phyloP scores from a whole-genome alignment of 2,113 vertebrate genomes.

The Ciconia maguari region DNA sequence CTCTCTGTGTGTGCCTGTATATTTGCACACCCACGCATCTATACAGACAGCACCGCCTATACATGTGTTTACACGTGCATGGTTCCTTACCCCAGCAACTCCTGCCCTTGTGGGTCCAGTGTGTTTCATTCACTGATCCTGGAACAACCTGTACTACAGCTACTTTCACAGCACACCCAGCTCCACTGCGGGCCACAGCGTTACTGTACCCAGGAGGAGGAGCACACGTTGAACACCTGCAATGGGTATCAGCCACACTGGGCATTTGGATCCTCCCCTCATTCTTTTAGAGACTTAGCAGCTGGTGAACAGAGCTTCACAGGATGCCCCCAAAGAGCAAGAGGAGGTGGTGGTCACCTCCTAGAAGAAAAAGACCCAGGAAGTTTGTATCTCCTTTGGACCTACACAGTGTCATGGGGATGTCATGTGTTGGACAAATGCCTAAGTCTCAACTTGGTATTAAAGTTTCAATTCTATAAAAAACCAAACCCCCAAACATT shows the following conservation, averaged over 20 bases:
- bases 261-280: background rate
- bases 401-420: rapidly evolving
- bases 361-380: background rate
- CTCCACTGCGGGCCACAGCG: rapidly evolving
- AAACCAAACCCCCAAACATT: background rate
- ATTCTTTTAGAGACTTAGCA: background rate
- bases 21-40: background rate
- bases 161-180: background rate
- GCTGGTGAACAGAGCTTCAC: background rate
- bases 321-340: background rate
- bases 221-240: rapidly evolving
- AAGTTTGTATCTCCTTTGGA: background rate
- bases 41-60: rapidly evolving
- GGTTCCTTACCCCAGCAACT: background rate
- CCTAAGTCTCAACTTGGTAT: background rate
- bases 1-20: rapidly evolving
- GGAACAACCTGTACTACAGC: background rate
- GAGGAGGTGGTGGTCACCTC: background rate
- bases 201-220: rapidly evolving
- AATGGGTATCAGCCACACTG: background rate
- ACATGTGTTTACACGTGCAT: rapidly evolving
- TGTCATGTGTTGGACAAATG: rapidly evolving
- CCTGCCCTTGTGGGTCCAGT: rapidly evolving
- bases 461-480: background rate
- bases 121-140: background rate